phyloP scores from a whole-genome alignment of 2,113 vertebrate genomes.

The Platanista minor region DNA sequence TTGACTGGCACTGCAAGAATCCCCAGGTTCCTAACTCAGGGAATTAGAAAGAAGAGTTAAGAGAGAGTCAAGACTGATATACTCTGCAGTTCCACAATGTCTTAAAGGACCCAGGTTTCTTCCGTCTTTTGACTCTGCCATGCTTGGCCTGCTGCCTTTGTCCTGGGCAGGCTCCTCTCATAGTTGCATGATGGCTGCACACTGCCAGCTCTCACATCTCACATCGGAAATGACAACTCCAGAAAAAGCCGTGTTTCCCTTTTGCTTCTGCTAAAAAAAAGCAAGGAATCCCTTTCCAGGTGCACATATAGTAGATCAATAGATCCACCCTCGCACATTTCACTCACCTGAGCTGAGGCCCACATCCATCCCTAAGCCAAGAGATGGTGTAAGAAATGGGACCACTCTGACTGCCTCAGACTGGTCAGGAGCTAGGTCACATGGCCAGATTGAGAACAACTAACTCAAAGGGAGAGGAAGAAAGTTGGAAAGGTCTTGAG shows the following conservation, averaged over 20 bases:
- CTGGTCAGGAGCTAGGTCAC: neutral
- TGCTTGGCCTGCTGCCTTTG: neutral
- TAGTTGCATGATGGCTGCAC: neutral
- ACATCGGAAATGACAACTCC: neutral
- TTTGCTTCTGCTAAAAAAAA: neutral
- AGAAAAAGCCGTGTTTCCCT: neutral
- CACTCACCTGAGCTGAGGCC: neutral
- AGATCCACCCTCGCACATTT: neutral
- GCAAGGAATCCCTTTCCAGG: neutral
- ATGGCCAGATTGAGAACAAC: neutral
- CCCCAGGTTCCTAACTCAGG: neutral
- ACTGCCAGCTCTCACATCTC: neutral
- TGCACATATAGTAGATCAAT: neutral
- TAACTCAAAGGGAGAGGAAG: neutral
- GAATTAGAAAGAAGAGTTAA: neutral
- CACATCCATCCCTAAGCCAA: neutral
- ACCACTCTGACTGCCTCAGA: neutral
- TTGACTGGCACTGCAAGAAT: neutral
- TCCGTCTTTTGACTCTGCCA: neutral
- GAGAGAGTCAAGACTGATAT: neutral
- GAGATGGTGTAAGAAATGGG: neutral
- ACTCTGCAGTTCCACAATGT: neutral
- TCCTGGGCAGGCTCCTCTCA: neutral
- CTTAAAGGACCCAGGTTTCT: neutral
- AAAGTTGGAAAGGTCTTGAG: neutral